A percentile compares a stretch with the other conserved stretches of the same genome.
Conservation (phyloP, 2,797 vertebrate genomes). For the Lithobates sylvaticus region DNA sequence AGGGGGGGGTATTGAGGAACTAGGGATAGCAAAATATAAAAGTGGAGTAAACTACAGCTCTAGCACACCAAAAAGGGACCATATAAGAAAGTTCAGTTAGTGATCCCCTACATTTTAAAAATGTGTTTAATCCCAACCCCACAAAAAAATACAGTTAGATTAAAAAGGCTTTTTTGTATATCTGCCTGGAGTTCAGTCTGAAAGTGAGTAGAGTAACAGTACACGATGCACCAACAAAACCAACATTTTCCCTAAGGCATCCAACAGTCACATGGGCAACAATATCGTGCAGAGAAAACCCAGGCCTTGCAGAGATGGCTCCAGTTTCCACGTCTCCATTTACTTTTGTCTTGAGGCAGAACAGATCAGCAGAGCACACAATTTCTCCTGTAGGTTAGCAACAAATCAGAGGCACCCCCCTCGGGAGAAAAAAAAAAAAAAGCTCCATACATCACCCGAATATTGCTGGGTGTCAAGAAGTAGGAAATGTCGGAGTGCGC, state of each 20-base stretch:
- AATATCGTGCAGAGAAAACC: background rate
- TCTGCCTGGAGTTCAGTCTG: too few species aligned
- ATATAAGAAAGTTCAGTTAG: too few species aligned
- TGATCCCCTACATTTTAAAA: too few species aligned
- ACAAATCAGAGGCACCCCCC: slow-evolving; percentile 3
- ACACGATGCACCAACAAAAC: too few species aligned
- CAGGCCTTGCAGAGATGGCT: background rate
- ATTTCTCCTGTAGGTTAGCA: background rate
- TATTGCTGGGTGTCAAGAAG: slow-evolving; percentile 29
- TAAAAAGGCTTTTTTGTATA: too few species aligned
- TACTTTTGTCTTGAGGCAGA: slow-evolving; percentile 18
- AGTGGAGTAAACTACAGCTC: too few species aligned
- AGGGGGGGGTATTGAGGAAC: too few species aligned
- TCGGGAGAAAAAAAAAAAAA: slow-evolving; percentile 2
- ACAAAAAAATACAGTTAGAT: too few species aligned
- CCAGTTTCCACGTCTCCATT: background rate
- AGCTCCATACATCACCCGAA: slow-evolving; percentile 27
- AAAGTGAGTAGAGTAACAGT: too few species aligned
- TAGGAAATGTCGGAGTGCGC: background rate
- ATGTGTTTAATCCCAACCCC: too few species aligned
- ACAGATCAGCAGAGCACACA: slow-evolving; percentile 14
- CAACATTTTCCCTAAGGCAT: background rate
- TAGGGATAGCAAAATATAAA: too few species aligned
- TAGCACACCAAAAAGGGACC: too few species aligned
- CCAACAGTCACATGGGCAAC: background rate